A percentile compares a stretch with the other conserved stretches of the same genome.
phyloP scores from a whole-genome alignment of 2,113 vertebrate genomes.

The Pogonocichla stellata region DNA sequence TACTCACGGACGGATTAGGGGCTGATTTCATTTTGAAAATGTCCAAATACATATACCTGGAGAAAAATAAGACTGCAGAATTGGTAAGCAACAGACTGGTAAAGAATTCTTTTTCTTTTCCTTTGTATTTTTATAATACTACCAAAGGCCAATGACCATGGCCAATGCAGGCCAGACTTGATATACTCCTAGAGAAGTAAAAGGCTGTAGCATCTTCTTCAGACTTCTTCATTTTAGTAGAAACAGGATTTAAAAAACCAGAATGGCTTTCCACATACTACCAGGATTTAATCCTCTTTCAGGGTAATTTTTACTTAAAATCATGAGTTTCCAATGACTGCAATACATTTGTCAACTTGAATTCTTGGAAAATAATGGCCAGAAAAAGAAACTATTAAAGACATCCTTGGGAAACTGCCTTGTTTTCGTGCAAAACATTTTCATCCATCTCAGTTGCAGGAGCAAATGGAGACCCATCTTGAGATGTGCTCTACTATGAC shows the following conservation, averaged over 20 bases:
- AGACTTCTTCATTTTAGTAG: background rate
- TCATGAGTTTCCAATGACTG: background rate
- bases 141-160: background rate
- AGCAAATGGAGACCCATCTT: background rate
- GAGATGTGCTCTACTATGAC: background rate
- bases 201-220: background rate
- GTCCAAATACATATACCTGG: background rate
- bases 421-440: background rate
- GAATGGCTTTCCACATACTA: background rate
- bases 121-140: background rate
- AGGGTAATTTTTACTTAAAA: background rate
- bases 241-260: background rate
- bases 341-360: background rate
- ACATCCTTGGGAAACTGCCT: background rate
- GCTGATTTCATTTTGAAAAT: slow-evolving; percentile 36
- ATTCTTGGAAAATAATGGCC: background rate
- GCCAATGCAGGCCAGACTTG: background rate
- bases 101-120: background rate
- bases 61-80: background rate
- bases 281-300: background rate
- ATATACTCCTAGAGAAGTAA: background rate
- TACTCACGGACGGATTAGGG: slow-evolving; percentile 48
- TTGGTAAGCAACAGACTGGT: background rate
- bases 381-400: background rate
- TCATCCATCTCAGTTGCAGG: background rate